Percentiles rank a stretch among this genome's conserved stretches.
Evolutionary conservation across 2,113 vertebrate genomes (phyloP).

Genomic region (Alouatta palliata): DNA sequence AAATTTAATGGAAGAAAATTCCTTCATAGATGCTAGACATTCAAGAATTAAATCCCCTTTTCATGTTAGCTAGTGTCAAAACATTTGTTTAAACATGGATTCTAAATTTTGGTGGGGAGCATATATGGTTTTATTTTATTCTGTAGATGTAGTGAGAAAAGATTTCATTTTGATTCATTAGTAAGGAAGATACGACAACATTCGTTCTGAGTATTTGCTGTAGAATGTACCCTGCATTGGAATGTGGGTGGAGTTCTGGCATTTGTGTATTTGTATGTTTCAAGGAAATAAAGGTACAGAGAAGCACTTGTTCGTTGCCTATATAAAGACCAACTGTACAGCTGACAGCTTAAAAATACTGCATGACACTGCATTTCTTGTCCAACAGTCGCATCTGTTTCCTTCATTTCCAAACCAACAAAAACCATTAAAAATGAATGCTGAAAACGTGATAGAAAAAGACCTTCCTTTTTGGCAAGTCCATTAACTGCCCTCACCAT

Average conservation of each 20-base stretch:
- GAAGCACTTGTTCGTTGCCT: conserved; percentile 62
- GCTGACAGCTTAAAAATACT: conserved; percentile 75
- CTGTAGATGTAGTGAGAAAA: background rate
- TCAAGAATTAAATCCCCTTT: background rate
- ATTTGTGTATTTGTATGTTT: conserved; percentile 20
- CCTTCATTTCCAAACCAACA: conserved; percentile 75
- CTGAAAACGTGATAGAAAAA: background rate
- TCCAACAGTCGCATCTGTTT: conserved; percentile 70
- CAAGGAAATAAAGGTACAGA: conserved; percentile 59
- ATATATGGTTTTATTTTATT: conserved; percentile 1
- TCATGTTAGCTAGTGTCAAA: background rate
- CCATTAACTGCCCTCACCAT: background rate
- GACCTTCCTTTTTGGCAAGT: conserved; percentile 11
- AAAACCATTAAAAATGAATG: conserved; percentile 55
- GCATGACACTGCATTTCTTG: background rate
- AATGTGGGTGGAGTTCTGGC: conserved; percentile 47
- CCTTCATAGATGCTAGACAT: background rate
- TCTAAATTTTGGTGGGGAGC: background rate
- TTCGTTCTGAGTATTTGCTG: background rate
- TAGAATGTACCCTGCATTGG: background rate
- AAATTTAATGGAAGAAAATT: conserved; percentile 8
- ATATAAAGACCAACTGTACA: conserved; percentile 63
- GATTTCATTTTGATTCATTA: background rate
- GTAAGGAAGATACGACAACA: background rate
- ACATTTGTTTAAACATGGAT: conserved; percentile 30